These are phyloP conservation scores for Orbicella faveolata DNA, from an alignment of 64 coral and sea anemone genomes.

Conservation along the genomic window DNA sequence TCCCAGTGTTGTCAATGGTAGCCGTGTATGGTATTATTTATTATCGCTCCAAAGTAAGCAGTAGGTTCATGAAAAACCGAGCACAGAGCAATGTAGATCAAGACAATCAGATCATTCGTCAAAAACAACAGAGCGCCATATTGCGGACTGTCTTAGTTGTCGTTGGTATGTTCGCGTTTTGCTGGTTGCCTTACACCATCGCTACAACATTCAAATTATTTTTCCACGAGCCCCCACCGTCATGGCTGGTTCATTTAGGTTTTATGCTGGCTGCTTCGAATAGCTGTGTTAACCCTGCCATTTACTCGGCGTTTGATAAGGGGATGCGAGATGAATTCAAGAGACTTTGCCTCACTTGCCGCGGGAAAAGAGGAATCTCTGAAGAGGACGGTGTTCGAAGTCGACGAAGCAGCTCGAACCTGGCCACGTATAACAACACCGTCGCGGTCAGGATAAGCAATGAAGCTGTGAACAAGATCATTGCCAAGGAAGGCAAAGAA, in stretches of 20 bases:
- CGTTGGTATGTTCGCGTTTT: constrained; percentile 61
- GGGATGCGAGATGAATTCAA: constrained; percentile 33
- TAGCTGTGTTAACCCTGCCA: constrained; percentile 68
- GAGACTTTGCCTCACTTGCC: constrained; percentile 24
- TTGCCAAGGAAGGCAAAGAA: neutral
- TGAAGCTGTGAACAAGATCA: constrained; percentile 29
- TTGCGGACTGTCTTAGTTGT: constrained; percentile 72
- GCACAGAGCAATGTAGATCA: constrained; percentile 10
- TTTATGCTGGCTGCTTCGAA: constrained; percentile 65
- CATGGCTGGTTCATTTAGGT: constrained; percentile 80
- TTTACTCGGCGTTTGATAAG: constrained; percentile 78
- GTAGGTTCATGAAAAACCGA: constrained; percentile 23
- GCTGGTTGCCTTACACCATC: constrained; percentile 81
- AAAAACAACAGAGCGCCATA: constrained; percentile 55
- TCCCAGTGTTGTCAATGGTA: constrained; percentile 63
- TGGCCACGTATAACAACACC: constrained; percentile 15
- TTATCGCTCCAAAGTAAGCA: constrained; percentile 34
- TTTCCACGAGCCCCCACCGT: constrained; percentile 38
- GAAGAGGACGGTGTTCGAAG: neutral
- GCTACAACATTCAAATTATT: constrained; percentile 77
- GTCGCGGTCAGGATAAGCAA: constrained; percentile 10
- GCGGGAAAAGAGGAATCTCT: neutral
- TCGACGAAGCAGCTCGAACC: constrained; percentile 32
- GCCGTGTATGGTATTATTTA: constrained; percentile 71
- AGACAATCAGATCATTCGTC: neutral